Conservation (phyloP, 2,888 invertebrate species). For the Proisotoma minuta region DNA sequence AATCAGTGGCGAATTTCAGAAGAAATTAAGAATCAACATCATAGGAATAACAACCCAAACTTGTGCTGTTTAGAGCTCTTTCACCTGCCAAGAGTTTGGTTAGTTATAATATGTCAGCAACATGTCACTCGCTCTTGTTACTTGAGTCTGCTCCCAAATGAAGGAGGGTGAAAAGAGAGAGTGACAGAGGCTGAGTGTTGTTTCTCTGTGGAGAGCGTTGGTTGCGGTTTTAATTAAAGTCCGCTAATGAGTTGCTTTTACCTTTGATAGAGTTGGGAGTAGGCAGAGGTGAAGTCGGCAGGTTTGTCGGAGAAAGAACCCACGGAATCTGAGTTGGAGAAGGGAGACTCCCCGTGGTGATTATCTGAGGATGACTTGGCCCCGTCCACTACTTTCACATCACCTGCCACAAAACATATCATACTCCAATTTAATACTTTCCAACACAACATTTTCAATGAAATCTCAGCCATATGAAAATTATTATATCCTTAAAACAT, state of each 20-base stretch:
- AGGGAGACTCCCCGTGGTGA: constrained; percentile 47
- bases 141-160: no score
- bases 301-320: constrained; percentile 46
- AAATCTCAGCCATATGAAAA: no score
- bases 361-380: constrained; percentile 36
- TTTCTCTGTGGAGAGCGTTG: not conserved
- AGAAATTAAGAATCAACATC: no score
- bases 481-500: no score
- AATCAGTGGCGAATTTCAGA: no score
- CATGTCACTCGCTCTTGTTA: no score
- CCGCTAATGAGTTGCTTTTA: constrained; percentile 21
- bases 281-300: constrained; percentile 45
- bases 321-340: constrained; percentile 47
- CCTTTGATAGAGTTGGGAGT: constrained; percentile 46
- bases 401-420: constrained; percentile 33
- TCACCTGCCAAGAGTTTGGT: no score
- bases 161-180: no score
- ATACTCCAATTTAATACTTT: not conserved
- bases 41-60: no score
- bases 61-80: no score
- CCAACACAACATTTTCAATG: not conserved
- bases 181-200: no score
- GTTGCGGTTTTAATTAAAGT: constrained; percentile 12
- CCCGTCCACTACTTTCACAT: constrained; percentile 40
- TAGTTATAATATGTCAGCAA: no score